These are phyloP conservation scores for Pseudoatta argentina DNA, from an alignment of 1,140 invertebrate genomes.

Conservation along the genomic window DNA sequence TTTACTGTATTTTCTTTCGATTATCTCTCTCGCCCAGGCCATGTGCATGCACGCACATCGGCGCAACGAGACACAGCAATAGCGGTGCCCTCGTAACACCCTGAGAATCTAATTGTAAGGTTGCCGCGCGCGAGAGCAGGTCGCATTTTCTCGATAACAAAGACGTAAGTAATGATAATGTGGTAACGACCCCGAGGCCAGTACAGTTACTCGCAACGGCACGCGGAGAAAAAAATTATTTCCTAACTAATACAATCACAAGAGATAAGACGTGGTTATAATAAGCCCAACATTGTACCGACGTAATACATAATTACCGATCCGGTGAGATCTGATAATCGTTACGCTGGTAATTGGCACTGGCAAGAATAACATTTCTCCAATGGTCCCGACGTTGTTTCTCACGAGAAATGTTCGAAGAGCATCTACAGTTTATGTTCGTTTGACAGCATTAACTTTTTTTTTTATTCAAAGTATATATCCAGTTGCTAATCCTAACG, in stretches of 20 bases:
- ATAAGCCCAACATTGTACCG: slow-evolving; percentile 49
- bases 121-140: slow-evolving; percentile 57
- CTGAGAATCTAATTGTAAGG: slow-evolving; percentile 74
- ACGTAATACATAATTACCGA: slow-evolving; percentile 62
- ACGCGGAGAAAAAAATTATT: slow-evolving; percentile 53
- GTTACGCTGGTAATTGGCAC: slow-evolving; percentile 63
- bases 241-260: slow-evolving; percentile 70
- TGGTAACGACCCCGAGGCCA: slow-evolving; percentile 43
- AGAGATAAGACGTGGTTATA: slow-evolving; percentile 49
- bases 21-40: slow-evolving; percentile 14
- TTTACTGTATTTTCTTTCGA: slow-evolving; percentile 51
- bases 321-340: slow-evolving; percentile 61
- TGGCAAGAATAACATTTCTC: slow-evolving; percentile 29
- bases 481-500: not conserved
- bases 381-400: slow-evolving; percentile 25
- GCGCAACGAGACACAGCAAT: slow-evolving; percentile 26
- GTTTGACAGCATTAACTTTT: slow-evolving; percentile 39
- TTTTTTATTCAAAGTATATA: not conserved
- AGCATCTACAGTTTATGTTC: not conserved
- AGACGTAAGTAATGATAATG: slow-evolving; percentile 72
- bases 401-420: not conserved
- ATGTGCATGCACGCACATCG: slow-evolving; percentile 15
- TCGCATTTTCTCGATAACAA: slow-evolving; percentile 75
- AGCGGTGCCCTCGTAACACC: slow-evolving; percentile 66
- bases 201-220: slow-evolving; percentile 67